Conservation (phyloP, 2,797 vertebrate species). For the Pantherophis alleghaniensis region DNA sequence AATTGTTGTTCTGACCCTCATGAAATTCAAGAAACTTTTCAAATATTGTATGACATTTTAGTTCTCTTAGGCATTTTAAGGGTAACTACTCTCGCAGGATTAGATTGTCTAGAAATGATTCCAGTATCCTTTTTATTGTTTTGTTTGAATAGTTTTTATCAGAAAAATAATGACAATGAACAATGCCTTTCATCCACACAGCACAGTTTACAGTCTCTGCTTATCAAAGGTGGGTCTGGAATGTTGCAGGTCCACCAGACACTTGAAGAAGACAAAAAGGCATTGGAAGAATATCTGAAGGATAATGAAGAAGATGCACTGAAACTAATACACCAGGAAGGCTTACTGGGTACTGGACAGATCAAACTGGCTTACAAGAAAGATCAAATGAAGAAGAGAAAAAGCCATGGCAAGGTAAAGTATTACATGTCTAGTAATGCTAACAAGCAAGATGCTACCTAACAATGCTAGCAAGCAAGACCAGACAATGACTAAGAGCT, state of each 20-base stretch:
- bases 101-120: background rate
- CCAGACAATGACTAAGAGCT: background rate
- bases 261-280: background rate
- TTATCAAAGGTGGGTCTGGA: background rate
- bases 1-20: slow-evolving; percentile 43
- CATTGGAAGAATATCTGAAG: background rate
- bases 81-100: background rate
- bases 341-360: background rate
- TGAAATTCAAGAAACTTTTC: slow-evolving; percentile 51
- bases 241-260: background rate
- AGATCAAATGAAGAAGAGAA: background rate
- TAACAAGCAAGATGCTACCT: background rate
- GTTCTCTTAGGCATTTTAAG: background rate
- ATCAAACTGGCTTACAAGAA: background rate
- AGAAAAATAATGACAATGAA: background rate
- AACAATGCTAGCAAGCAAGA: background rate
- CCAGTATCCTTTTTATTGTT: background rate
- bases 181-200: background rate
- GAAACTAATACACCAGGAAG: background rate
- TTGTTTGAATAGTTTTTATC: background rate
- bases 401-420: background rate
- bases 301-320: background rate
- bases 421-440: background rate
- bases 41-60: background rate
- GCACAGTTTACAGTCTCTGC: background rate